Evolutionary conservation across 1,140 invertebrate genomes (phyloP), one percentile per base, ranked within the genome.

Genomic region (Pachyrhynchus sulphureomaculatus): DNA sequence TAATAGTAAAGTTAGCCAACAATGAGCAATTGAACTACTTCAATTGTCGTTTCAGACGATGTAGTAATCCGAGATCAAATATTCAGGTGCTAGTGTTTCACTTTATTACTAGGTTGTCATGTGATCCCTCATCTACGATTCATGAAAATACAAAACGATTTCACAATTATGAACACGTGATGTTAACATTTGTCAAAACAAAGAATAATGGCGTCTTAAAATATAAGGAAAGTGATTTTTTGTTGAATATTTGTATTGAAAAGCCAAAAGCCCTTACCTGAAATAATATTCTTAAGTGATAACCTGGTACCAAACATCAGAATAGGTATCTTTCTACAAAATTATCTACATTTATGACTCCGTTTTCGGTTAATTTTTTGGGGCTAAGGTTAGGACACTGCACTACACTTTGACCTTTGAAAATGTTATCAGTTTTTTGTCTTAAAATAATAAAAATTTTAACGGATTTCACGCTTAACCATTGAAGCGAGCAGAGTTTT

Each of bases 271-370:
- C 39, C 13, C 69, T 70, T 64, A 75, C 73, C 69, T 71, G 56
- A 52, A 60, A 66, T 52, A 41, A 72, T 68, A 67, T 66, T 64
- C 62, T 69, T 70, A 65, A 73, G 49, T 58, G 64, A 59, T 47
- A 65, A 57, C 17, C 60, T 62, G 64, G 33, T 58, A 44, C 64
- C 68, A 65, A 68, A 73, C 72, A 74, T 74, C 61, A 62, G 48
- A 23, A 57, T 45, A 66, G 21, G 45, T 34, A 18, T 17, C 13
- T 37, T 51, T 48, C 47, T 36, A 33, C 13, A 26, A 26, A 20
- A 45, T 44, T 26, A 12, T 29, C 17, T 8, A 36, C 42, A 45
- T 56, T 45, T 42, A 55, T n/a, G 23, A 4, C 13, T 8, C 4
- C 12, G 10, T 42, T 55, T 45, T 32, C 1, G 21, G 12, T 6